Conservation (phyloP, 2,888 invertebrate species). For the Lysandra coridon region DNA sequence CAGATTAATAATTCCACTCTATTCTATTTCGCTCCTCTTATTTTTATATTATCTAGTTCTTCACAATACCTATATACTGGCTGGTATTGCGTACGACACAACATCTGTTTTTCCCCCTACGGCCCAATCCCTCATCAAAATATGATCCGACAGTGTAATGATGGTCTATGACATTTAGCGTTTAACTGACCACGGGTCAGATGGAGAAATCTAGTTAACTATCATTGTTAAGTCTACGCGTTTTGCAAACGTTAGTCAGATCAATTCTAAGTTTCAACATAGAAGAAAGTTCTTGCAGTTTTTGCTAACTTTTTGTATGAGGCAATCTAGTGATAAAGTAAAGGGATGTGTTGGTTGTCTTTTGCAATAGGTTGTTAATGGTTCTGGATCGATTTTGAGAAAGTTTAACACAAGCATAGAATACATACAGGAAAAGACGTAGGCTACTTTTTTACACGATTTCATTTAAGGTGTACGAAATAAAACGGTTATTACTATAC, state of each 20-base stretch:
- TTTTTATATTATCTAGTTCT: background rate
- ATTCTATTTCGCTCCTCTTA: no score
- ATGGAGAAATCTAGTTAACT: background rate
- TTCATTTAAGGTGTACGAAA: no score
- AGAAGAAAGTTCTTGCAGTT: background rate
- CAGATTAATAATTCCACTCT: no score
- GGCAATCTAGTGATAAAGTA: background rate
- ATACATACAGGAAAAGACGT: no score
- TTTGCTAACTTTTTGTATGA: background rate
- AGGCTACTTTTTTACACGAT: no score
- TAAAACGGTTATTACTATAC: no score
- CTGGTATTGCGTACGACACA: background rate
- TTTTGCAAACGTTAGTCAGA: background rate
- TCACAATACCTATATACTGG: background rate
- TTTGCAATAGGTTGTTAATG: no score
- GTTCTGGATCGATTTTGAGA: no score
- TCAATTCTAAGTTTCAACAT: background rate
- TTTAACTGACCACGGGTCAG: background rate
- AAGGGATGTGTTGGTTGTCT: background rate
- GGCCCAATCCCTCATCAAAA: background rate
- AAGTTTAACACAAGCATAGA: no score
- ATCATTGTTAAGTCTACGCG: background rate
- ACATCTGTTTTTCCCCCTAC: background rate
- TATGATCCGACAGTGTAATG: background rate
- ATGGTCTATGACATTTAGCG: constrained; percentile 6